Base-by-base conservation (phyloP, 2,888 invertebrate genomes). In the Branchipolynoe longqiensis region DNA sequence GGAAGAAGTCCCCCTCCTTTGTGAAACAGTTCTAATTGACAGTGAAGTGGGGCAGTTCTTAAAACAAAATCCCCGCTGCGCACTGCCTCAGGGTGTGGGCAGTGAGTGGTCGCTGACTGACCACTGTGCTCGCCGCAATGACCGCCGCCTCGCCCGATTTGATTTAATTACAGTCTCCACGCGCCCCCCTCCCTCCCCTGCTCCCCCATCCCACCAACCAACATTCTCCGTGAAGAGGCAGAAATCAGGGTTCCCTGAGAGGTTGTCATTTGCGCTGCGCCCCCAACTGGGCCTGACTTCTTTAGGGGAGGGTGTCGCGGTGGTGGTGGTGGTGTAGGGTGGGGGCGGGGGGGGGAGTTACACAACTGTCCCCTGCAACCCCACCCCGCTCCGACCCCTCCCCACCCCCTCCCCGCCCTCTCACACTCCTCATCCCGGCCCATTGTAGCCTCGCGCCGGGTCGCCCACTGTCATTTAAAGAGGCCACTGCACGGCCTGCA, bases 141-240 rank as follows among this genome's bases (percentile, higher is more conserved):
- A 69, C 69, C 69, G 38, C 69, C 33, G 69, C 38, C 22, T 36
- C 69, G 69, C 36, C 69, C 38, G 69, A 69, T 69, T 69, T 69
- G 69, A 69, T 69, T 69, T 69, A 69, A 69, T 69, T 69, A 69
- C 69, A n/a, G 69, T 38, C 22, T 69, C 38, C 69, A 69, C 38
- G 69, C 38, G 69, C 38, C 69, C 36, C 36, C n/a, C n/a, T n/a
- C n/a, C n/a, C n/a, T n/a, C n/a, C n/a, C n/a, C n/a, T n/a, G n/a
- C n/a, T n/a, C n/a, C n/a, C n/a, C n/a, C n/a, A n/a, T n/a, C n/a
- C n/a, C n/a, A n/a, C n/a, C n/a, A n/a, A n/a, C n/a, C 4, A 33
- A 36, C 36, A 58, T 58, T 58, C 58, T 18, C 8, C n/a, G n/a
- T 56, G 56, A 56, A 56, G 56, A 56, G 56, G 56, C 6, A 56